These are phyloP conservation scores for Amphiprion ocellaris DNA, from an alignment of 2,113 vertebrate genomes.

Conservation along the genomic window DNA sequence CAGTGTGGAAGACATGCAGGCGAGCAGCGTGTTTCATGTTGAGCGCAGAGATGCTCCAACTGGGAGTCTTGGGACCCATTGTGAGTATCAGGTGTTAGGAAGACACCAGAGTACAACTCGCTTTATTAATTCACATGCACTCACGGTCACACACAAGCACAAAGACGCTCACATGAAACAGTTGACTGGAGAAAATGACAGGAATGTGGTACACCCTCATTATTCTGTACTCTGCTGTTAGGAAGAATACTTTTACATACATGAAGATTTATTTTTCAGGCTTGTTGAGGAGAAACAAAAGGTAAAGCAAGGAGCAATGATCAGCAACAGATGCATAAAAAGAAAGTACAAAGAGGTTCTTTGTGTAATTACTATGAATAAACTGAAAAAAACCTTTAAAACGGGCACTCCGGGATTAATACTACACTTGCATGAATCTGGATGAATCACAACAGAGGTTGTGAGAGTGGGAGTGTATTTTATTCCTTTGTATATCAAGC, in stretches of 20 bases:
- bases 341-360: background rate
- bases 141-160: constrained; percentile 20
- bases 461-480: background rate
- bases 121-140: constrained; percentile 58
- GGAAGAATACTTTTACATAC: background rate
- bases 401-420: background rate
- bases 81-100: constrained; percentile 40
- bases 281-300: background rate
- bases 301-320: background rate
- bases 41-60: constrained; percentile 40
- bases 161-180: constrained; percentile 15
- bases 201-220: constrained; percentile 1
- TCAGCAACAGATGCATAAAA: background rate
- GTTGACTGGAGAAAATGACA: constrained; percentile 1
- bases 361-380: background rate
- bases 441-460: too few species aligned
- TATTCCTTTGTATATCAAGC: background rate
- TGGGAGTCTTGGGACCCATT: constrained; percentile 42
- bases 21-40: constrained; percentile 48
- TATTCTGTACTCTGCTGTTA: background rate
- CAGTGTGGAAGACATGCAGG: constrained; percentile 29
- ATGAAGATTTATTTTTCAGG: background rate
- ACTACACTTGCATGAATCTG: background rate
- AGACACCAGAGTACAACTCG: constrained; percentile 23
- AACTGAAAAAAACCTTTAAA: background rate